These are phyloP conservation scores for Ambastaia sidthimunki DNA, from an alignment of 2,797 vertebrate species.

Conservation along the genomic window DNA sequence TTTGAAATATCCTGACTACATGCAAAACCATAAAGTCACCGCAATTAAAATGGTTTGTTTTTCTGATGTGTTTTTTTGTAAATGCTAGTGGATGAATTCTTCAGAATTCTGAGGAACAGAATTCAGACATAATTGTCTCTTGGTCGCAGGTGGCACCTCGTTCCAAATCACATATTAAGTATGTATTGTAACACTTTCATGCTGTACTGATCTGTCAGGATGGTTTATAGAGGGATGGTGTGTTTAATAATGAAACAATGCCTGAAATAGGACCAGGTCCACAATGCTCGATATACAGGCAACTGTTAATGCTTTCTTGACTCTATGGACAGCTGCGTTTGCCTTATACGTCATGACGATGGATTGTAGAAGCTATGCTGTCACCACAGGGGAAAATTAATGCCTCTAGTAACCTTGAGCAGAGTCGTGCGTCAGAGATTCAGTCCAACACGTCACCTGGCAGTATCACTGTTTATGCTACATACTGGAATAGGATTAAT, in stretches of 20 bases:
- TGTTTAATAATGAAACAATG: conserved; percentile 10
- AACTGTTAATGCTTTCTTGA: conserved; percentile 44
- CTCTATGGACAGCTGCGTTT: conserved; percentile 49
- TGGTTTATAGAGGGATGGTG: neutral
- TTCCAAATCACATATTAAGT: neutral
- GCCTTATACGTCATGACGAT: conserved; percentile 31
- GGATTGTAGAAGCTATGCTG: conserved; percentile 17
- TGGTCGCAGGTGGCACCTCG: conserved; percentile 1
- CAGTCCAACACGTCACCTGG: neutral
- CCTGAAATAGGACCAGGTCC: neutral
- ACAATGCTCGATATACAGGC: conserved; percentile 26
- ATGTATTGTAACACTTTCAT: neutral
- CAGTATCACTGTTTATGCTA: neutral
- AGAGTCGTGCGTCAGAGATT: conserved; percentile 31
- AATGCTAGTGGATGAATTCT: neutral
- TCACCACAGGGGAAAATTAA: conserved; percentile 33
- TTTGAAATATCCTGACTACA: conserved; percentile 2
- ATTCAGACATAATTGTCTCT: neutral
- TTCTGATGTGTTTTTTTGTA: neutral
- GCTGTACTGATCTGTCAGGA: neutral
- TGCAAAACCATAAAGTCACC: neutral
- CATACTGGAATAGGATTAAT: neutral
- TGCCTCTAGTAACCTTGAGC: conserved; percentile 45
- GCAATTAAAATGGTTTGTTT: conserved; percentile 8
- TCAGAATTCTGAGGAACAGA: neutral